phyloP scores from a whole-genome alignment of 37 sponge, comb jelly and placozoan genomes.

The Halichondria panicea region DNA sequence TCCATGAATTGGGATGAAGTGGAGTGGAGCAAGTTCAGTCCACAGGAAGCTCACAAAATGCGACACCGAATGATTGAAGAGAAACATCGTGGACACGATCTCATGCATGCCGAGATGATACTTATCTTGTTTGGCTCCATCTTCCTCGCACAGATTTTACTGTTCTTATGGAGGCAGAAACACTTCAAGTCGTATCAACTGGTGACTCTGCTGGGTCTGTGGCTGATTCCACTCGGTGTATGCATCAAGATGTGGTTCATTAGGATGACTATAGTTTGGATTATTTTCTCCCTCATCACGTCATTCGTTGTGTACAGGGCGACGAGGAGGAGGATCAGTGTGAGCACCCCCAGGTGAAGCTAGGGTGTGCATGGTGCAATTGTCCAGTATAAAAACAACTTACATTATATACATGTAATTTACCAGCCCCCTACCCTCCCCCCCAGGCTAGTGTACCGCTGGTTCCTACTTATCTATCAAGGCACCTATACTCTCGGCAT shows the following conservation, averaged over 20 bases:
- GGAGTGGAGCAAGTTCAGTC: conserved; percentile 74
- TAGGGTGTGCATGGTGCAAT: neutral
- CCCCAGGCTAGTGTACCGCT: conserved; percentile 90
- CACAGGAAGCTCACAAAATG: conserved; percentile 56
- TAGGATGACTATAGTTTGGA: conserved; percentile 89
- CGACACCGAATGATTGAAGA: conserved; percentile 77
- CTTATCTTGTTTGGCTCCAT: conserved; percentile 87
- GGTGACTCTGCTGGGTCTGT: conserved; percentile 82
- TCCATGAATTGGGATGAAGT: conserved; percentile 77
- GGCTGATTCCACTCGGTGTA: conserved; percentile 79
- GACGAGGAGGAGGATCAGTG: conserved; percentile 63
- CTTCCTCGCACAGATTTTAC: conserved; percentile 79
- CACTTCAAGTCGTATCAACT: conserved; percentile 54
- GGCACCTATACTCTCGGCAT: conserved; percentile 78
- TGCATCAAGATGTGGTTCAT: conserved; percentile 57
- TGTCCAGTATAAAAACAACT: neutral
- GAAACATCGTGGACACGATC: conserved; percentile 96
- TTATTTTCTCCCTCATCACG: conserved; percentile 78
- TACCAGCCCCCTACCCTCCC: neutral
- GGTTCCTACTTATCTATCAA: conserved; percentile 94
- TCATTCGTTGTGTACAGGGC: conserved; percentile 80
- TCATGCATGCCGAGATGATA: conserved; percentile 97
- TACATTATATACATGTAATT: neutral
- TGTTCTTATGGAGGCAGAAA: conserved; percentile 83
- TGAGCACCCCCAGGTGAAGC: conserved; percentile 80